These are phyloP conservation scores for Schizopygopsis malacanthus DNA, from an alignment of 2,797 vertebrate species.

Conservation along the genomic window DNA sequence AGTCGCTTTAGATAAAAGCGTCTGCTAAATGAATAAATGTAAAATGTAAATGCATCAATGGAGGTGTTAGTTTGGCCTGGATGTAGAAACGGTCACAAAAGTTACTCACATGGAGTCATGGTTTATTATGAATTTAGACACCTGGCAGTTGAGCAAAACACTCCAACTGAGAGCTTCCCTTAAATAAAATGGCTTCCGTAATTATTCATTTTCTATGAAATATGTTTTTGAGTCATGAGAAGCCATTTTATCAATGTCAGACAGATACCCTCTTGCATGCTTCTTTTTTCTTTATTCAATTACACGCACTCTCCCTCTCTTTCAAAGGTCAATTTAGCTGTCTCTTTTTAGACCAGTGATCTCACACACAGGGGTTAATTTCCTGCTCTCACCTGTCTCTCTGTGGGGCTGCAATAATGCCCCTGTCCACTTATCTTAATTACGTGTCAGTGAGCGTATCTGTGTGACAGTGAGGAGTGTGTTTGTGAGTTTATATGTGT, in stretches of 20 bases:
- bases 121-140: constrained; percentile 15
- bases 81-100: neutral
- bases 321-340: constrained; percentile 45
- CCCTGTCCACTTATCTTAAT: constrained; percentile 66
- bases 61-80: neutral
- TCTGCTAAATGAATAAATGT: no score
- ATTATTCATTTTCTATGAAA: constrained; percentile 39
- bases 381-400: constrained; percentile 63
- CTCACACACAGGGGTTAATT: constrained; percentile 59
- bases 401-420: constrained; percentile 62
- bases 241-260: constrained; percentile 44
- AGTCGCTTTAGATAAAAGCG: no score
- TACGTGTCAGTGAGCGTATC: constrained; percentile 58
- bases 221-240: constrained; percentile 42
- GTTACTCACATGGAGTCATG: neutral
- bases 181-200: constrained; percentile 43
- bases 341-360: constrained; percentile 43
- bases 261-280: constrained; percentile 13
- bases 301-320: constrained; percentile 21
- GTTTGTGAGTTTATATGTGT: constrained; percentile 21
- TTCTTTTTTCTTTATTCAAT: constrained; percentile 35
- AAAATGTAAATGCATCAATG: no score
- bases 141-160: neutral
- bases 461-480: constrained; percentile 41
- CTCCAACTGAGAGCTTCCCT: constrained; percentile 30